Conservation (phyloP, 2,888 invertebrate genomes). For the Calliphora vomitoria region DNA sequence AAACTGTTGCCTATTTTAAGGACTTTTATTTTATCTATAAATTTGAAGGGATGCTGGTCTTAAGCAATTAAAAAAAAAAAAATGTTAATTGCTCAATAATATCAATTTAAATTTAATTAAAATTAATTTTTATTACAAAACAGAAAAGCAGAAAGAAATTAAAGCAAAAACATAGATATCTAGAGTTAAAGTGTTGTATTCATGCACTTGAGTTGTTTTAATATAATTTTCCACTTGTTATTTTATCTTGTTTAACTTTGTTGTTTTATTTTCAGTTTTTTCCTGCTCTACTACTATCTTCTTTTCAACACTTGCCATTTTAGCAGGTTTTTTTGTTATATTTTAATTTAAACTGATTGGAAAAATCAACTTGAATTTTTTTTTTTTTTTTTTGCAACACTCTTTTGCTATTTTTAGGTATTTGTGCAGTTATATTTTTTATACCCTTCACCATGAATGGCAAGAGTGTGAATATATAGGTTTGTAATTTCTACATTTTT, state of each 20-base stretch:
- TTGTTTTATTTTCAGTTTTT: neutral
- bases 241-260: conserved; percentile 32
- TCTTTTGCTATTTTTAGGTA: neutral
- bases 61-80: neutral
- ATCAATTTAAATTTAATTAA: conserved; percentile 41
- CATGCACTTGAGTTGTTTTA: conserved; percentile 36
- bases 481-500: too few relatives aligned
- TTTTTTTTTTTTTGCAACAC: neutral
- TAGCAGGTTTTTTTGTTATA: conserved; percentile 5
- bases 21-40: neutral
- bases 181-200: conserved; percentile 31
- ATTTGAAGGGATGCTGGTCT: neutral
- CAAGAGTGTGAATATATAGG: too few relatives aligned
- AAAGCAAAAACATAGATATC: neutral
- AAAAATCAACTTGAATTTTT: conserved; percentile 47
- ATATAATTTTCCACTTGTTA: conserved; percentile 36
- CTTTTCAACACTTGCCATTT: conserved; percentile 36
- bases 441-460: too few relatives aligned
- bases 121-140: conserved; percentile 33
- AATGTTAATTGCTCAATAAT: conserved; percentile 14
- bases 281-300: neutral
- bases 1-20: conserved; percentile 34
- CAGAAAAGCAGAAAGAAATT: neutral
- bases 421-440: conserved; percentile 24
- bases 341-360: conserved; percentile 58